Evolutionary conservation across 2,888 invertebrate genomes (phyloP).

Genomic region (Chelonus formosanus): DNA sequence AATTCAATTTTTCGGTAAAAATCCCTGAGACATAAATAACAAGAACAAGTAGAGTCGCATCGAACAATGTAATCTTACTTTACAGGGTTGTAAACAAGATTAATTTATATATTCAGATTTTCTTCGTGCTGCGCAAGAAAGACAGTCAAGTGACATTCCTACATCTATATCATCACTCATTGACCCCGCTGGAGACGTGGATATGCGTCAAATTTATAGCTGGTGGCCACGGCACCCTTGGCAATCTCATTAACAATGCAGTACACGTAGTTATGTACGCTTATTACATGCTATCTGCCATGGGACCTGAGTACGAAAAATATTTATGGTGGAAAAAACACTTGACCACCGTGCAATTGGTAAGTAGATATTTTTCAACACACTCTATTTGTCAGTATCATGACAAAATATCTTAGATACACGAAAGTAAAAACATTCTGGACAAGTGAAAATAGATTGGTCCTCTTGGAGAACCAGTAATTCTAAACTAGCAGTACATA

Average conservation of each 20-base stretch:
- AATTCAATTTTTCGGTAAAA: too few relatives aligned
- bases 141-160: conserved; percentile 84
- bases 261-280: conserved; percentile 89
- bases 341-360: conserved; percentile 84
- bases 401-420: neutral
- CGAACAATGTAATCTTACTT: too few relatives aligned
- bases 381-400: too few relatives aligned
- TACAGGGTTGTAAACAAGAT: conserved; percentile 40
- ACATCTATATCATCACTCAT: conserved; percentile 85
- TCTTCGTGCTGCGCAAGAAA: conserved; percentile 86
- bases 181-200: conserved; percentile 82
- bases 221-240: conserved; percentile 90
- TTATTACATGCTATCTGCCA: conserved; percentile 86
- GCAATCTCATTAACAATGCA: conserved; percentile 84
- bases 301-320: conserved; percentile 86
- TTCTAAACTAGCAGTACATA: neutral
- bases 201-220: conserved; percentile 80
- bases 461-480: conserved; percentile 3
- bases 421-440: conserved; percentile 7
- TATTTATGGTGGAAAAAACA: conserved; percentile 93
- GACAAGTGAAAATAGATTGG: conserved; percentile 8
- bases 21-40: too few relatives aligned
- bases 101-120: conserved; percentile 63
- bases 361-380: conserved; percentile 63
- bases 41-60: too few relatives aligned